Percentiles rank a stretch among this genome's conserved stretches.
Evolutionary conservation across 2,113 vertebrate species (phyloP).

Genomic region (Piprites chloris): DNA sequence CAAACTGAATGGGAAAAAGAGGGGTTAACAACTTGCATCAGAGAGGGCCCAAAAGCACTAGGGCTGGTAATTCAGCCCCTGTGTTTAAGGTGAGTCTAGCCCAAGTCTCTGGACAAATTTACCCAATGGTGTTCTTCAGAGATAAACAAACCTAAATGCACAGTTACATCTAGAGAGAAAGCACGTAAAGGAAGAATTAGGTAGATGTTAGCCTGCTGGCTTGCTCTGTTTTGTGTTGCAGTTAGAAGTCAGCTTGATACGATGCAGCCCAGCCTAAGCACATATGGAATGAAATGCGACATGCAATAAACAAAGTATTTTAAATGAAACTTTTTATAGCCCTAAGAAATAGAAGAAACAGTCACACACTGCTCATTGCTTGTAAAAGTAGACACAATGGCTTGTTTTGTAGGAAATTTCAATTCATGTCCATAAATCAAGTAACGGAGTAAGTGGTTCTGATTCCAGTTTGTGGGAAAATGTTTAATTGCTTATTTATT

Average conservation of each 20-base stretch:
- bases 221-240: not conserved
- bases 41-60: not conserved
- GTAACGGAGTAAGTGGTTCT: not conserved
- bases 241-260: not conserved
- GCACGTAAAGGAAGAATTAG: not conserved
- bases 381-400: slow-evolving; percentile 26
- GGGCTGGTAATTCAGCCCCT: not conserved
- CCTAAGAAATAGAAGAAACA: slow-evolving; percentile 23
- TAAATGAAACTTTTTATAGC: slow-evolving; percentile 40
- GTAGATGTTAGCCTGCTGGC: not conserved
- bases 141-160: not conserved
- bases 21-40: not conserved
- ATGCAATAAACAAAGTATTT: slow-evolving; percentile 36
- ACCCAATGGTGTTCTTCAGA: not conserved
- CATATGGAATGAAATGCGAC: slow-evolving; percentile 44
- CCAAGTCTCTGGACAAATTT: not conserved
- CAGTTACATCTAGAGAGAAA: not conserved
- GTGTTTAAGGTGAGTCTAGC: not conserved
- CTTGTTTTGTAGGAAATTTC: slow-evolving; percentile 40
- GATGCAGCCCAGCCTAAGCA: not conserved
- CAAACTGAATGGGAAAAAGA: not conserved
- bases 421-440: slow-evolving; percentile 27
- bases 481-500: slow-evolving; percentile 11
- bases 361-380: slow-evolving; percentile 12
- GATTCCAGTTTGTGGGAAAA: slow-evolving; percentile 13